phyloP scores from a whole-genome alignment of 2,888 invertebrate species.

The Rapana venosa region DNA sequence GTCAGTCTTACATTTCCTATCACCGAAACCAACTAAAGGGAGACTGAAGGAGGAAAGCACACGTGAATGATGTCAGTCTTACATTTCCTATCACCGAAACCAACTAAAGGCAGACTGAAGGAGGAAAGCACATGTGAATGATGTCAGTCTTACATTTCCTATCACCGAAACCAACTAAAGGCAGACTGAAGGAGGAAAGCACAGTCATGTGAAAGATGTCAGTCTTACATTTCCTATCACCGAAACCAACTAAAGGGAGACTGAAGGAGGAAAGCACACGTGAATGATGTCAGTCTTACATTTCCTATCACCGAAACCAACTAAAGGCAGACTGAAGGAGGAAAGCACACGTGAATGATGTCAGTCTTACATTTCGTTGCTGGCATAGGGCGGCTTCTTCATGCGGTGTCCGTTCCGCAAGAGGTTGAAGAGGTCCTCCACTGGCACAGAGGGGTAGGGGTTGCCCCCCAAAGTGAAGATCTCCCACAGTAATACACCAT shows the following conservation, averaged over 20 bases:
- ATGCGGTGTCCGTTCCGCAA: conserved; percentile 94
- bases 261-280: no score
- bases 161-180: no score
- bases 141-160: conserved; percentile 86
- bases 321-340: no score
- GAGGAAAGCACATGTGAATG: no score
- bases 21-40: no score
- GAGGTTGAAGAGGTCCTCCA: conserved; percentile 94
- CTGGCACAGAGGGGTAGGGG: conserved; percentile 96
- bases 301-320: conserved; percentile 81
- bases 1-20: conserved; percentile 86
- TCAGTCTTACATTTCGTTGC: conserved; percentile 89
- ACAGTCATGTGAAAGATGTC: no score
- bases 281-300: conserved; percentile 81
- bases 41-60: no score
- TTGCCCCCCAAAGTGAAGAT: conserved; percentile 99
- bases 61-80: conserved; percentile 55
- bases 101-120: no score
- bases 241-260: no score
- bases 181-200: no score
- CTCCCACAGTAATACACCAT: conserved; percentile 97
- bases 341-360: no score
- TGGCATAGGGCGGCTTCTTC: conserved; percentile 96
- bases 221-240: conserved; percentile 86
- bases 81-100: conserved; percentile 85